phyloP scores from a whole-genome alignment of 2,797 vertebrate genomes.

The Thalassophryne amazonica region DNA sequence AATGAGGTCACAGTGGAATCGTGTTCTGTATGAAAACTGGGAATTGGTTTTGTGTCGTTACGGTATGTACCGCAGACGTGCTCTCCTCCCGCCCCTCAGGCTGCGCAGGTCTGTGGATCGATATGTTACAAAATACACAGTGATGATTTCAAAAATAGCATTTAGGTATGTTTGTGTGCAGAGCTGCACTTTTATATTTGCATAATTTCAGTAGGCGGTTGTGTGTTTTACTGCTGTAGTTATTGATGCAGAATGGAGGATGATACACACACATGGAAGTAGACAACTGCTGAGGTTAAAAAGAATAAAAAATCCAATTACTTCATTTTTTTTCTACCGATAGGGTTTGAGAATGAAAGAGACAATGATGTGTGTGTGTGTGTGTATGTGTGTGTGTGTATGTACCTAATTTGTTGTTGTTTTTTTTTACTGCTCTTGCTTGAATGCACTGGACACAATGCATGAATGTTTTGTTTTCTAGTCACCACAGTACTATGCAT shows the following conservation, averaged over 20 bases:
- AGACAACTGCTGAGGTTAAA: no score
- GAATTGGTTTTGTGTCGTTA: constrained; percentile 62
- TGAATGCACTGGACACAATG: no score
- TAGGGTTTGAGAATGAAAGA: no score
- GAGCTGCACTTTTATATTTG: constrained; percentile 4
- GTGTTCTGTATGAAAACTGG: constrained; percentile 43
- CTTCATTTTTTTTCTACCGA: no score
- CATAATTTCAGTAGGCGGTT: not conserved
- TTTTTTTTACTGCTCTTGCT: no score
- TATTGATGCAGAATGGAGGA: not conserved
- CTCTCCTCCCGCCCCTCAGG: constrained; percentile 33
- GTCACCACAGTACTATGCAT: no score
- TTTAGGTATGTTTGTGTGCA: constrained; percentile 14
- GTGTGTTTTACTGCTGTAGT: not conserved
- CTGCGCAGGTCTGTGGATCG: constrained; percentile 60
- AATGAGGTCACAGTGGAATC: constrained; percentile 40
- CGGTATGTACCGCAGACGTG: constrained; percentile 38
- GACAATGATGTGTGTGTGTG: no score
- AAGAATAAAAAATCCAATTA: no score
- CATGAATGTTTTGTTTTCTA: no score
- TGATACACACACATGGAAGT: no score
- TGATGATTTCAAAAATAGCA: constrained; percentile 29
- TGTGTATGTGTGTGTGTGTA: no score
- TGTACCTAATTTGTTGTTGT: no score
- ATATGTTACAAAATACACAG: constrained; percentile 73